Evolutionary conservation across 2,888 invertebrate species (phyloP), one percentile per base, ranked within the genome.

Genomic region (Amblyjoppa proteus): DNA sequence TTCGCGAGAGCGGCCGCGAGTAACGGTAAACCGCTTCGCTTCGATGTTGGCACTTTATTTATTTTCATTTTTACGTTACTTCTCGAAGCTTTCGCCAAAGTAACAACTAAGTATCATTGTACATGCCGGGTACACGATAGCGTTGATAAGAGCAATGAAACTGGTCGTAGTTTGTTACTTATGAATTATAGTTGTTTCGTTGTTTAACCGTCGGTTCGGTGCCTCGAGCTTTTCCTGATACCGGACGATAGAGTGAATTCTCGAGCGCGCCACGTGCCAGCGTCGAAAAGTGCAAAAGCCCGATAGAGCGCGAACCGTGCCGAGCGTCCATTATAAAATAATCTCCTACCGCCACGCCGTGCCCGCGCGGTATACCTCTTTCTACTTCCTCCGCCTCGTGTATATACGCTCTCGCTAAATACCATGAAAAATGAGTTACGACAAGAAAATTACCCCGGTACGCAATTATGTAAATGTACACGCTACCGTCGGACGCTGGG

Each of bases 391-490:
- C 28, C 61, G n/a, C 9, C 53, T 41, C 53, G 53, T 69, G 58
- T 76, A 53, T 76, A 64, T 76, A 64, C 25, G 9, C 70, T 70
- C 75, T 78, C 80, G 75, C 69, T 88, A 88, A 89, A 90, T 88
- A 88, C 87, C 89, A 87, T 88, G 88, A 90, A 91, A 91, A 91
- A 89, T 90, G 88, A 90, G 87, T 90, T 87, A 88, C 88, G 90
- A 88, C 85, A 85, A 84, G 90, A 88, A 90, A 89, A 91, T 91
- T 91, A 88, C 86, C 88, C 89, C 87, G 89, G 82, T 81, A 83
- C 73, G 87, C 83, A 88, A 89, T 91, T 91, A 91, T 90, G 90
- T 88, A 90, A 89, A 91, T 88, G 70, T 75, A 83, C n/a, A 74
- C 83, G 58, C 84, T 38, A 34, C 64, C 13, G 64, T 66, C 74